Conservation (phyloP, 2,113 vertebrate species). For the Brienomyrus longianalis region DNA sequence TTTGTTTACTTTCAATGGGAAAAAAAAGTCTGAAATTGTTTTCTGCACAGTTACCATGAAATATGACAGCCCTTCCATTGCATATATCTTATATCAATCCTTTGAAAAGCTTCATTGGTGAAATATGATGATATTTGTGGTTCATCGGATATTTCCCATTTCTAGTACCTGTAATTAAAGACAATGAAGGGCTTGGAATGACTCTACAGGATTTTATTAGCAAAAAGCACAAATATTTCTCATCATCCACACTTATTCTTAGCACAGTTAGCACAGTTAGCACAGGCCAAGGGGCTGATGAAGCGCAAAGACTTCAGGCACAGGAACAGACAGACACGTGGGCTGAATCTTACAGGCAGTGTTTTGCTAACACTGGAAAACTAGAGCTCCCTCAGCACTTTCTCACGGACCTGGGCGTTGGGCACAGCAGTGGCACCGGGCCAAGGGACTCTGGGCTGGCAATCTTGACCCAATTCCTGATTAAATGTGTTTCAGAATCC, state of each 20-base stretch:
- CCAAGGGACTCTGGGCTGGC: background rate
- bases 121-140: constrained; percentile 28
- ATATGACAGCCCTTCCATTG: constrained; percentile 49
- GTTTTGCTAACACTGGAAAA: background rate
- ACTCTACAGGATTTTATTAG: constrained; percentile 20
- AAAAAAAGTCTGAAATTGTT: constrained; percentile 48
- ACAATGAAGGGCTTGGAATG: constrained; percentile 21
- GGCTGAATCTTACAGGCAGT: background rate
- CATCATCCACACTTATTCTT: background rate
- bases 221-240: background rate
- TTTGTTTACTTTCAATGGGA: constrained; percentile 13
- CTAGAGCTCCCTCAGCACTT: background rate
- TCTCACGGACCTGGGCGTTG: background rate
- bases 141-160: constrained; percentile 21
- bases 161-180: constrained; percentile 16
- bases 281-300: background rate
- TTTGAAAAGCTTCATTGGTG: constrained; percentile 30
- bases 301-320: background rate
- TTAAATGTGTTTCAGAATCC: constrained; percentile 20
- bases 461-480: constrained; percentile 12
- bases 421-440: background rate
- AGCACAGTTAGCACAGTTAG: background rate
- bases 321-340: background rate
- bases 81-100: constrained; percentile 47
- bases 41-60: constrained; percentile 53